Base-by-base conservation (phyloP, 2,797 vertebrate genomes). In the Typhlichthys eigenmanni region DNA sequence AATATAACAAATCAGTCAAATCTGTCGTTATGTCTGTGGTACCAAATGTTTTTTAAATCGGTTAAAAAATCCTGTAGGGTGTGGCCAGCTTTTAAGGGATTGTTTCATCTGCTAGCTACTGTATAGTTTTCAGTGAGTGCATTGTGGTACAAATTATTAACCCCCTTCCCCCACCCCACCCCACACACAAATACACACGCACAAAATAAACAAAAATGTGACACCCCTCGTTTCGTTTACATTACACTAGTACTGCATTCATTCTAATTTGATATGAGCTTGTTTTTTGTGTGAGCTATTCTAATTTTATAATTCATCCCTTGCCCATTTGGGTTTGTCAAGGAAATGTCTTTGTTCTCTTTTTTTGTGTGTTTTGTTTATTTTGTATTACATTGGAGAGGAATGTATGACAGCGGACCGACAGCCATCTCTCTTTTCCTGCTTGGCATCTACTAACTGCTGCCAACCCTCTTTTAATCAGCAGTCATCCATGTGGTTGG, bases 401-500 rank as follows among this genome's bases (percentile, higher is more conserved):
- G 83, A 79, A 12, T 19, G 81, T 77, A 64, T 79, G 56, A 64
- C 58, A 47, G 64, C 80, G 60, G 62, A 87, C 89, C 85, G 87
- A 81, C 88, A 85, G 85, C 86, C 85, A 85, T 13, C 59, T 19
- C 61, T 16, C 32, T 85, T 80, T 85, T 73, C 71, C 76, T 68
- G 85, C 88, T 85, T 91, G 89, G 91, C 90, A 92, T 90, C 82
- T 86, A 82, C 87, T 86, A 85, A 82, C 85, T 83, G 87, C 81
- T 91, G 90, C 92, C 90, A 92, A 89, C 85, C 85, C 82, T 86
- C 84, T 76, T 87, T 90, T 93, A 93, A 94, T 94, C 93, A 93
- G 93, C 88, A 92, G 84, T 80, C 86, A 82, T 91, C 92, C 92
- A 94, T 93, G 91, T 68, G 91, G 85, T 92, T 94, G 93, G 93